Evolutionary conservation across 2,113 vertebrate genomes (phyloP).

Genomic region (Arothron firmamentum): DNA sequence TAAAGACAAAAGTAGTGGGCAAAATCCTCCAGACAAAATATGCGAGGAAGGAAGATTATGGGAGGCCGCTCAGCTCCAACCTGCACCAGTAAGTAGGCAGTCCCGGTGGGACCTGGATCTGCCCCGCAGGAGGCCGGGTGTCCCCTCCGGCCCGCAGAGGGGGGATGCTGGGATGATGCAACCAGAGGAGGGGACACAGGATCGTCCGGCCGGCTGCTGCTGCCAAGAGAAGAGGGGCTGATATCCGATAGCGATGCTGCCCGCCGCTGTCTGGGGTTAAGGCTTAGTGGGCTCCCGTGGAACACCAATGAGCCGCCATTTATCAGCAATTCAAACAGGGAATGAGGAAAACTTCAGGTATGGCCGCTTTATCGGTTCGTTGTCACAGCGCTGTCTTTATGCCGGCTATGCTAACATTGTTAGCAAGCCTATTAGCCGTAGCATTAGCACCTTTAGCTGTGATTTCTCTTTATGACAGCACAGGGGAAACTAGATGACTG

Average conservation of each 20-base stretch:
- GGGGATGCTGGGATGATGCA: slow-evolving; percentile 64
- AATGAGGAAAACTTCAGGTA: slow-evolving; percentile 37
- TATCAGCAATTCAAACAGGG: not conserved
- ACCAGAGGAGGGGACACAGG: slow-evolving; percentile 56
- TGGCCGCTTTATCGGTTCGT: slow-evolving; percentile 5
- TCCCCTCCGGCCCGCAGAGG: not conserved
- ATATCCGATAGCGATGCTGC: slow-evolving; percentile 51
- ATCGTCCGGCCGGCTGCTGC: slow-evolving; percentile 39
- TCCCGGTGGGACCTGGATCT: not conserved
- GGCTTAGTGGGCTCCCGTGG: not conserved
- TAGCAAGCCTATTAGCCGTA: slow-evolving; percentile 41
- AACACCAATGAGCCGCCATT: slow-evolving; percentile 24
- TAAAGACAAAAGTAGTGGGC: too few species aligned
- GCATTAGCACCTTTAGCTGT: slow-evolving; percentile 23
- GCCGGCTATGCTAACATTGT: slow-evolving; percentile 54
- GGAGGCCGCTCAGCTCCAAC: too few species aligned
- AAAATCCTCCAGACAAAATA: too few species aligned
- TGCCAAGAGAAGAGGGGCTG: slow-evolving; percentile 39
- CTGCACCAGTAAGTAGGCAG: too few species aligned
- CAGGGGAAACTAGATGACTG: not conserved
- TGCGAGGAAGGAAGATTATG: too few species aligned
- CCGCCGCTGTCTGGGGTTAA: slow-evolving; percentile 1
- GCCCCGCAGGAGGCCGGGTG: not conserved
- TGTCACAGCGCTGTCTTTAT: slow-evolving; percentile 23
- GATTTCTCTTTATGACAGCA: slow-evolving; percentile 14